Evolutionary conservation across 2,888 invertebrate species (phyloP).

Genomic region (Zelleria hepariella): DNA sequence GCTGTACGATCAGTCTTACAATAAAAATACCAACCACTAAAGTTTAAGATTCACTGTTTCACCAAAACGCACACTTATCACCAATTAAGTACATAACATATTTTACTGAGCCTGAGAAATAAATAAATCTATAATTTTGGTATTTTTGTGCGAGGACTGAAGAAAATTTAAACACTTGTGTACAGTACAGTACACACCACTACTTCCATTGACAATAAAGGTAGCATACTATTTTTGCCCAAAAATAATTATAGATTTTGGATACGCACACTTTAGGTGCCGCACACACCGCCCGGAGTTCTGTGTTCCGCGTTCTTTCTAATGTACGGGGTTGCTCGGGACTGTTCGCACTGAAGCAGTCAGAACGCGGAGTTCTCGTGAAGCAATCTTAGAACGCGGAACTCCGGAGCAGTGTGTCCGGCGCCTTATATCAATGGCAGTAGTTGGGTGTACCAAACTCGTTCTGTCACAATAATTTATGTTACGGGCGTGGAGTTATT

Average conservation of each 20-base stretch:
- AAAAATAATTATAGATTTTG: too few relatives aligned
- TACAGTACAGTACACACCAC: neutral
- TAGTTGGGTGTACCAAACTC: neutral
- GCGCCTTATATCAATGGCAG: neutral
- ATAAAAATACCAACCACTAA: constrained; percentile 15
- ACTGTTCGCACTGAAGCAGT: too few relatives aligned
- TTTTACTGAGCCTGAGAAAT: neutral
- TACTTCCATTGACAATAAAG: neutral
- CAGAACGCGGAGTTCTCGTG: too few relatives aligned
- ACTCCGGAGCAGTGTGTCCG: too few relatives aligned
- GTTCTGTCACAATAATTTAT: neutral
- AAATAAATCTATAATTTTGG: neutral
- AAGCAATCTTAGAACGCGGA: too few relatives aligned
- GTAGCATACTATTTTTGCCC: neutral
- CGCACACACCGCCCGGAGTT: too few relatives aligned
- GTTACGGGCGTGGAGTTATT: constrained; percentile 22
- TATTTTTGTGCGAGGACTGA: neutral
- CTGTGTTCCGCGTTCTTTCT: too few relatives aligned
- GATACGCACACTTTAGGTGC: too few relatives aligned
- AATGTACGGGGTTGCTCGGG: too few relatives aligned
- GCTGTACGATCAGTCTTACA: constrained; percentile 34
- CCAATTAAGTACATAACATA: neutral
- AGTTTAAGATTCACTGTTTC: neutral
- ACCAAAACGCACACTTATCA: neutral
- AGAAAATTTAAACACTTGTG: too few relatives aligned